Conservation (phyloP, 2,113 vertebrate species). For the Malurus elegans region DNA sequence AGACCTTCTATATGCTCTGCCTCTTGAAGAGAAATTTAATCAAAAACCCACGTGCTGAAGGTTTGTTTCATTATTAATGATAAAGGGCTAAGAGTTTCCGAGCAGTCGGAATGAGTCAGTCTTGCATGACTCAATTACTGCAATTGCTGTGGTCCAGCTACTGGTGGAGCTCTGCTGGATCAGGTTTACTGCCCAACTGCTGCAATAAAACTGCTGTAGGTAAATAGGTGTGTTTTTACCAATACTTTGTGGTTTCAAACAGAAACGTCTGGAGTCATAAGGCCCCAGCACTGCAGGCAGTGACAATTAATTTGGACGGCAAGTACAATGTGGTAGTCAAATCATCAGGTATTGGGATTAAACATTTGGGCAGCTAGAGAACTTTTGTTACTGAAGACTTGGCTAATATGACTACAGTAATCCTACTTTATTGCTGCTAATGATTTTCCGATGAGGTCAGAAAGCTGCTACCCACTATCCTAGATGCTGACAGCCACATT, state of each 20-base stretch:
- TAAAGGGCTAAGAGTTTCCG: neutral
- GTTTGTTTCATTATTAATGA: constrained; percentile 22
- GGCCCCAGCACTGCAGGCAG: neutral
- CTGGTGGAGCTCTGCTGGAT: neutral
- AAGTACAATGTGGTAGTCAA: neutral
- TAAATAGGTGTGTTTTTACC: rapidly evolving
- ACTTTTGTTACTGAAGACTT: neutral
- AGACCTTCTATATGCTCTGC: constrained; percentile 68
- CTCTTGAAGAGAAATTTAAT: constrained; percentile 69
- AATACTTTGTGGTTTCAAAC: neutral
- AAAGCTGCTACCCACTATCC: neutral
- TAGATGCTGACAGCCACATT: neutral
- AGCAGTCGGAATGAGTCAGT: neutral
- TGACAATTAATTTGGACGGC: neutral
- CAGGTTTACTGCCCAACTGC: neutral
- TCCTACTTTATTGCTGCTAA: neutral
- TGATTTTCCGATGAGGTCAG: neutral
- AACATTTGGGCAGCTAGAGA: neutral
- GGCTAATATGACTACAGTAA: neutral
- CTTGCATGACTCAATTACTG: rapidly evolving
- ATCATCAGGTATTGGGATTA: neutral
- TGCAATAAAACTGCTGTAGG: rapidly evolving
- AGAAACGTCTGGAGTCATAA: neutral
- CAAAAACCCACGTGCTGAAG: constrained; percentile 74
- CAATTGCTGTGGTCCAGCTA: neutral